phyloP scores from a whole-genome alignment of 2,888 invertebrate genomes.

The Chymomyza procnemis region DNA sequence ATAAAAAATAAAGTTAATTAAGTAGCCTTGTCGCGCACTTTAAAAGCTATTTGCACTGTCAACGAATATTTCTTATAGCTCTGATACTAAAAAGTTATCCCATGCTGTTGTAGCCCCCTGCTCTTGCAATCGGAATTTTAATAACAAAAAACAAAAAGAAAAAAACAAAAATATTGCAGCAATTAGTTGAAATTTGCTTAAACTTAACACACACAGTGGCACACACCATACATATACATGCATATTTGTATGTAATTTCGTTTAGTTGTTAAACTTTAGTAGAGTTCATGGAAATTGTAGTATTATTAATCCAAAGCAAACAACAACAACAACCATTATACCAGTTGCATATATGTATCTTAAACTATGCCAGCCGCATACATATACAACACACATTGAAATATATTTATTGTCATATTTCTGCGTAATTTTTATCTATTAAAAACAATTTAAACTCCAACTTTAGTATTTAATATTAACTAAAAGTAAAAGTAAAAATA shows the following conservation, averaged over 20 bases:
- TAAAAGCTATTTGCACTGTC: constrained; percentile 65
- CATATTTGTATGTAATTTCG: not conserved
- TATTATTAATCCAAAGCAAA: constrained; percentile 46
- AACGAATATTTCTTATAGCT: constrained; percentile 2
- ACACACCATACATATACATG: not conserved
- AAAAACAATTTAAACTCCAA: constrained; percentile 9
- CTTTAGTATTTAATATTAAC: not conserved
- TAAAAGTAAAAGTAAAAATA: not conserved
- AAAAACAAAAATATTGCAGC: too few species aligned
- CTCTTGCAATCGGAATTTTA: not conserved
- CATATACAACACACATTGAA: not conserved
- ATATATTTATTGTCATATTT: not conserved
- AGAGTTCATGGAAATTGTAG: constrained; percentile 55
- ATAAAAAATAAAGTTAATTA: not conserved
- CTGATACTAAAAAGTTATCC: not conserved
- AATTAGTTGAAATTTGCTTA: too few species aligned
- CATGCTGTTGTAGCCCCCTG: not conserved
- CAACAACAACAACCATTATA: constrained; percentile 24
- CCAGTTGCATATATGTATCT: not conserved
- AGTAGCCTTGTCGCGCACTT: constrained; percentile 42
- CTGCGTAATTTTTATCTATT: not conserved
- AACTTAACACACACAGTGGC: too few species aligned
- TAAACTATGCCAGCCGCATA: not conserved
- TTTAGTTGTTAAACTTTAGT: not conserved
- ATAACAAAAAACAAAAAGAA: not conserved